Percentiles rank a stretch among this genome's conserved stretches.
These are phyloP conservation scores for Diplogasteroides magnus DNA, from an alignment of 1,140 invertebrate species.

Conservation along the genomic window DNA sequence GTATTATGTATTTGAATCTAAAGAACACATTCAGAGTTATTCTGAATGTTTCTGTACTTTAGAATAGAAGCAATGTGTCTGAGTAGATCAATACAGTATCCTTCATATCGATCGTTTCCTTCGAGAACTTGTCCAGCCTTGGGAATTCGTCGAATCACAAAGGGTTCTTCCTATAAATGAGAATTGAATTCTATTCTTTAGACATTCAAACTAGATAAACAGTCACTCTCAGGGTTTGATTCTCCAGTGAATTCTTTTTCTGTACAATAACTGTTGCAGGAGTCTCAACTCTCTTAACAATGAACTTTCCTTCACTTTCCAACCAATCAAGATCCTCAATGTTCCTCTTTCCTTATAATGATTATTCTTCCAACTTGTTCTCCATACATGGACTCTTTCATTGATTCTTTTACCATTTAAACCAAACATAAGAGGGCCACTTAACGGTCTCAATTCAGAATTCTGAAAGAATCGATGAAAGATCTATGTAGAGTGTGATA, in stretches of 20 bases:
- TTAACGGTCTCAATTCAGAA: no score
- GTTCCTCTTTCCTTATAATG: no score
- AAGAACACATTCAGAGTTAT: no score
- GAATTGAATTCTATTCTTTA: constrained; percentile 37
- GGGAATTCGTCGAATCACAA: constrained; percentile 72
- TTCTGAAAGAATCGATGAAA: no score
- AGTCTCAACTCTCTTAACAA: background rate
- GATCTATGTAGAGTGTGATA: no score
- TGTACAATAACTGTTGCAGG: background rate
- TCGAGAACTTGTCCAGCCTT: constrained; percentile 56
- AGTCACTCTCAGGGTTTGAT: constrained; percentile 83
- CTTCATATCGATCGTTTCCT: constrained; percentile 56
- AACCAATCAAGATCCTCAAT: background rate
- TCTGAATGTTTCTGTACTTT: no score
- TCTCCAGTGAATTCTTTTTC: constrained; percentile 55
- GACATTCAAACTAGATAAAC: constrained; percentile 75
- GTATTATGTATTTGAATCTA: constrained; percentile 74
- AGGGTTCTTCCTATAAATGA: constrained; percentile 71
- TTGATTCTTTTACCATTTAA: background rate
- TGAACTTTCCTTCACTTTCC: background rate
- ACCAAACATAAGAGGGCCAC: background rate
- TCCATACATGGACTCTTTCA: background rate
- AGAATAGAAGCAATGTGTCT: background rate
- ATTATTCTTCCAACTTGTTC: background rate
- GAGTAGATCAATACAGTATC: constrained; percentile 53